Conservation (phyloP, 2,113 vertebrate genomes). For the Natator depressus region DNA sequence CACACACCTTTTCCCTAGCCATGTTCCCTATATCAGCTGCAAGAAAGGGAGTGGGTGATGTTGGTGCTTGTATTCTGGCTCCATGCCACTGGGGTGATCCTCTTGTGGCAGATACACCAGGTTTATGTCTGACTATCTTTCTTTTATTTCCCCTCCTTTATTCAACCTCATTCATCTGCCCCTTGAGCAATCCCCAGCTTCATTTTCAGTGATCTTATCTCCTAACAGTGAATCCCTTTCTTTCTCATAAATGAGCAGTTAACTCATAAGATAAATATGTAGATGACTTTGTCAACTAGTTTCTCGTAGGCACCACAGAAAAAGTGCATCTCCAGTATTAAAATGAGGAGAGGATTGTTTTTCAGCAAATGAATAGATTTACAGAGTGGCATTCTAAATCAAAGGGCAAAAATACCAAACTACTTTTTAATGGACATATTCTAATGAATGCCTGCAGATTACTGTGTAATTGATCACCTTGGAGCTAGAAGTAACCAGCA, state of each 20-base stretch:
- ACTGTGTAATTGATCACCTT: neutral
- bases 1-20: neutral
- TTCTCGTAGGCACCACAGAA: neutral
- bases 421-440: neutral
- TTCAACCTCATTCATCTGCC: neutral
- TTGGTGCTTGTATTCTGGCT: neutral
- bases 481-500: neutral
- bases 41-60: neutral
- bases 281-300: neutral
- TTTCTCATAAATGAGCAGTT: neutral
- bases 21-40: neutral
- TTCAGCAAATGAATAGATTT: neutral
- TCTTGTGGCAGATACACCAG: fast-evolving
- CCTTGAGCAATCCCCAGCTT: neutral
- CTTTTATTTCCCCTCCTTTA: neutral
- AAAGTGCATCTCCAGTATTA: neutral
- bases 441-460: neutral
- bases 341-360: neutral
- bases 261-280: neutral
- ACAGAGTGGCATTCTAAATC: neutral
- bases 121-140: fast-evolving
- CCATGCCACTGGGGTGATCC: fast-evolving
- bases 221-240: too few species aligned
- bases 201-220: neutral
- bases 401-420: neutral